A percentile compares a stretch with the other conserved stretches of the same genome.
Evolutionary conservation across 2,113 vertebrate species (phyloP).

Genomic region (Ptyas mucosa): DNA sequence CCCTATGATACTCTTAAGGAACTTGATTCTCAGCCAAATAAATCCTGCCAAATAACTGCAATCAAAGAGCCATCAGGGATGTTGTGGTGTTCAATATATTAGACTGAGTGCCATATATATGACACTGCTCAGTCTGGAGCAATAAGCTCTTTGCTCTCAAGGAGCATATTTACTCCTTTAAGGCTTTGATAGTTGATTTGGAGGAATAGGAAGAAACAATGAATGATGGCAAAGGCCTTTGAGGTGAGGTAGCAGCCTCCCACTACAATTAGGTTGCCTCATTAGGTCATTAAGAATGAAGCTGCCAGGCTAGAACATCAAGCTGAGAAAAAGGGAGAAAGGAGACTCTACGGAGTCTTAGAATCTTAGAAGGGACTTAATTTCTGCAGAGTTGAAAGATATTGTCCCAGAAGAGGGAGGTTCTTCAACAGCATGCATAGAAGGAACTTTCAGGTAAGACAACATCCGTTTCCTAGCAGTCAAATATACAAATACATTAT

Average conservation of each 20-base stretch:
- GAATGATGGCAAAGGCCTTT: not conserved
- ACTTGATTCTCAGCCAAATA: not conserved
- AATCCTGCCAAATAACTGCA: not conserved
- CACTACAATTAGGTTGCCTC: not conserved
- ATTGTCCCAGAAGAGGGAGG: not conserved
- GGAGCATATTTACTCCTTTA: not conserved
- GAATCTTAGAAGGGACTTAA: not conserved
- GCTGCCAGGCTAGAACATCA: not conserved
- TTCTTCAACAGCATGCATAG: too few relatives aligned
- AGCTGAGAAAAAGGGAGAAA: not conserved
- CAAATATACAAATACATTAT: not conserved
- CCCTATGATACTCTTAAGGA: not conserved
- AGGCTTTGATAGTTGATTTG: not conserved
- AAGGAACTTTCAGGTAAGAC: too few relatives aligned
- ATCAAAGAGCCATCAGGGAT: not conserved
- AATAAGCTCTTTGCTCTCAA: not conserved
- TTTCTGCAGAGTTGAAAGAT: not conserved
- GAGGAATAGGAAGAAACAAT: not conserved
- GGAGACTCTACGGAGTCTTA: not conserved
- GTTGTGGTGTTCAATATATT: not conserved
- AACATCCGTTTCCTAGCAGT: not conserved
- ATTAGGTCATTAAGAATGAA: not conserved
- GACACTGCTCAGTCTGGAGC: not conserved
- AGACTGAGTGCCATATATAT: not conserved
- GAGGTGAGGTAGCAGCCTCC: not conserved